Percentiles rank a stretch among this genome's conserved stretches.
Conservation (phyloP, 2,888 invertebrate genomes). For the Netelia melanura region DNA sequence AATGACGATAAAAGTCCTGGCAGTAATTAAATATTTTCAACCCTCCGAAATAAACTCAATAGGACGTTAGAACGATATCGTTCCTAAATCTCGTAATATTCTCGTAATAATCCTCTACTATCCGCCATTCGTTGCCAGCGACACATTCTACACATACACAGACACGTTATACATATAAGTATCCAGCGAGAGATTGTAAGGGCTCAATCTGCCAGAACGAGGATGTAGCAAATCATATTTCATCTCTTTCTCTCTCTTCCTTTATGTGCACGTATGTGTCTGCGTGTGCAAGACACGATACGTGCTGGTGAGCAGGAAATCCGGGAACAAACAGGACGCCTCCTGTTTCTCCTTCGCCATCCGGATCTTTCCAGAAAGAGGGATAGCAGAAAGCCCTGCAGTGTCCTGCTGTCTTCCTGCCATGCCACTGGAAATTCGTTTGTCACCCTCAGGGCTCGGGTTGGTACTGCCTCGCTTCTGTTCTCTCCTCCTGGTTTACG, state of each 20-base stretch:
- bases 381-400: not conserved
- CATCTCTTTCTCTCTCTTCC: not conserved
- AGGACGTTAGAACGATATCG: not conserved
- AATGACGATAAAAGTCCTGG: not conserved
- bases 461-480: slow-evolving; percentile 5
- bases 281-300: not conserved
- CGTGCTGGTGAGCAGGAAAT: slow-evolving; percentile 38
- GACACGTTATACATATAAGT: not conserved
- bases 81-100: not conserved
- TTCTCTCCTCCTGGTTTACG: slow-evolving; percentile 5
- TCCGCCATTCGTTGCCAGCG: not conserved
- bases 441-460: slow-evolving; percentile 43
- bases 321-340: slow-evolving; percentile 41
- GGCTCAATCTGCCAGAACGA: slow-evolving; percentile 13
- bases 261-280: not conserved
- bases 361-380: slow-evolving; percentile 18
- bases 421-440: slow-evolving; percentile 41
- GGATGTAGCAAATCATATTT: slow-evolving; percentile 14
- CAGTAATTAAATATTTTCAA: not conserved
- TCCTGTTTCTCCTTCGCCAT: slow-evolving; percentile 12
- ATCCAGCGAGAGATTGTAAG: not conserved
- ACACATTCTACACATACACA: not conserved
- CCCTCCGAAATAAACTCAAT: not conserved
- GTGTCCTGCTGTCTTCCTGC: slow-evolving; percentile 18
- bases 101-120: not conserved